Evolutionary conservation across 2,888 invertebrate species (phyloP).

Genomic region (Macropis europaea): DNA sequence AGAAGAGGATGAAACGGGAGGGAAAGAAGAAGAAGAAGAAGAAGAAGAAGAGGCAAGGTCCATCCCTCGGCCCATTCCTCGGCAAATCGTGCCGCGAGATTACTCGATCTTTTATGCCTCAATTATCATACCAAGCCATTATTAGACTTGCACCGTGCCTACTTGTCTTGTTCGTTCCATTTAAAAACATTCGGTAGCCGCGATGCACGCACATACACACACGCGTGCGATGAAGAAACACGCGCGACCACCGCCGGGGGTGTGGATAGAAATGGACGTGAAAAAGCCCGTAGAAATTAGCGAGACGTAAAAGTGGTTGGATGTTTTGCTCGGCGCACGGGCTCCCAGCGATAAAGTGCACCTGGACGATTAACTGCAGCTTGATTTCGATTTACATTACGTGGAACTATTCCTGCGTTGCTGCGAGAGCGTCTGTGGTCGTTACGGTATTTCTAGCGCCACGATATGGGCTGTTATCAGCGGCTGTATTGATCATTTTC

Average conservation of each 20-base stretch:
- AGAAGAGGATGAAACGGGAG: no score
- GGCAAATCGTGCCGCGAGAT: slow-evolving; percentile 60
- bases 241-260: neutral
- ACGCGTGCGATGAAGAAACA: neutral
- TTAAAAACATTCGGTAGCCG: slow-evolving; percentile 42
- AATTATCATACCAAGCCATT: slow-evolving; percentile 71
- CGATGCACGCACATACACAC: neutral
- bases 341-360: no score
- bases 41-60: slow-evolving; percentile 2
- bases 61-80: slow-evolving; percentile 26
- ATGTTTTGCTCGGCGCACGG: no score
- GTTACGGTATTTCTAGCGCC: no score
- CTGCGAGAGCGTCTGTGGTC: no score
- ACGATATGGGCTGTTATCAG: no score
- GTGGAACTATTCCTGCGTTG: no score
- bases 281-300: neutral
- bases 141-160: slow-evolving; percentile 58
- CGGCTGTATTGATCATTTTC: no score
- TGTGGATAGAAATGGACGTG: neutral
- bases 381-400: no score
- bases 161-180: slow-evolving; percentile 40
- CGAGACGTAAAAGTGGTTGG: no score
- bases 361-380: no score
- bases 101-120: slow-evolving; percentile 73
- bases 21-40: neutral